Base-by-base conservation (phyloP, 2,797 vertebrate genomes). In the Hephaestus fuliginosus region DNA sequence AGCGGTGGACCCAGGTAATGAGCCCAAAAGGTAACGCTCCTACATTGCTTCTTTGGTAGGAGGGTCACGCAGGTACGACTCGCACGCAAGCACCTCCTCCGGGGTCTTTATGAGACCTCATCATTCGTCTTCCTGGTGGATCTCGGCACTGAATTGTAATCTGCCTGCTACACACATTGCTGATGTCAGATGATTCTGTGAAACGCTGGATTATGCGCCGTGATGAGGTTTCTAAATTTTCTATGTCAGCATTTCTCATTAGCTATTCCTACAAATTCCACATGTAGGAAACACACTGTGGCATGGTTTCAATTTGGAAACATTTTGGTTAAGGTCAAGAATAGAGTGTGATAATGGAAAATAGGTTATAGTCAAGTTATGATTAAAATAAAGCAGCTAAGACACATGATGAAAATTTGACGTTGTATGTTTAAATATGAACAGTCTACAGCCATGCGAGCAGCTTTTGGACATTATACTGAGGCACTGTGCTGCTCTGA, bases 1-100 rank as follows among this genome's bases (percentile, higher is more conserved):
- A 30, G 33, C 49, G 6, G 10, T 6, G 4, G 15, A 51, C 12
- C 48, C 30, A 2, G 46, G 41, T 63, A 71, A 85, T 62, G 66
- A 75, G 56, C 52, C 52, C 63, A 64, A 7, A 22, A 43, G 46
- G 57, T 60, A 61, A 68, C 46, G 36, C 49, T 67, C 28, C 68
- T 36, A 72, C 39, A 55, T 17, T 33, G 18, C 48, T n/a, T 55
- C 39, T 64, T 28, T 49, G 55, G 66, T 52, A 52, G 22, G 30
- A 67, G 51, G 62, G 63, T 64, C 65, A 36, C 2, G 13, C 46
- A 69, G 51, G 41, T 53, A 55, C 2, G 4, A 67, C 70, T 56
- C 0, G 1, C 4, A 41, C 58, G 14, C 18, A 13, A 57, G 22
- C 58, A 25, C 13, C 39, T 56, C 57, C 39, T 62, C 58, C 33